Percentiles rank a stretch among this genome's conserved stretches.
Evolutionary conservation across 2,113 vertebrate species (phyloP).

Genomic region (Talpa occidentalis): DNA sequence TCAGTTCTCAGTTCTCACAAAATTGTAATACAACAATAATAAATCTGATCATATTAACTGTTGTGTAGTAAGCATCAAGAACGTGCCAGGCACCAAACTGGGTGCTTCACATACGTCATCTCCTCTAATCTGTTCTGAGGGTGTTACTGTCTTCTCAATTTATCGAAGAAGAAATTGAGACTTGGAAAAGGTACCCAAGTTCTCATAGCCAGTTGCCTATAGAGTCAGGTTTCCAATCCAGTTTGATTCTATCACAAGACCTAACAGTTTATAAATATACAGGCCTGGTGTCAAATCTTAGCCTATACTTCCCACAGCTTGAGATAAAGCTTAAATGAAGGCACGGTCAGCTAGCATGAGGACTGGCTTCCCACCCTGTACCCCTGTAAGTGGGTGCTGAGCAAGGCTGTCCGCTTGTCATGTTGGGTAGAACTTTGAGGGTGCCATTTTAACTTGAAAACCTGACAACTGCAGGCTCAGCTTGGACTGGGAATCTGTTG

Average conservation of each 20-base stretch:
- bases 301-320: not conserved
- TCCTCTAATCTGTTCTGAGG: not conserved
- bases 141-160: not conserved
- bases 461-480: not conserved
- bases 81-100: not conserved
- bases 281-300: not conserved
- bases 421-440: not conserved
- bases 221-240: not conserved
- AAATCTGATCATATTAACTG: not conserved
- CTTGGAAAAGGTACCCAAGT: not conserved
- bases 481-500: conserved; percentile 7
- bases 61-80: not conserved
- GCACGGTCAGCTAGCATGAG: not conserved
- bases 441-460: not conserved
- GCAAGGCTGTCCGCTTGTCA: not conserved
- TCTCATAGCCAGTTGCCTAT: not conserved
- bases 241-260: not conserved
- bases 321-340: not conserved
- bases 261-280: too few relatives aligned
- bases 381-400: not conserved
- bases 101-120: not conserved
- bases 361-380: not conserved
- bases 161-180: not conserved
- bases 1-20: not conserved
- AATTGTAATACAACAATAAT: not conserved